Conservation (phyloP, 2,888 invertebrate genomes). For the Aporophyla nigra region DNA sequence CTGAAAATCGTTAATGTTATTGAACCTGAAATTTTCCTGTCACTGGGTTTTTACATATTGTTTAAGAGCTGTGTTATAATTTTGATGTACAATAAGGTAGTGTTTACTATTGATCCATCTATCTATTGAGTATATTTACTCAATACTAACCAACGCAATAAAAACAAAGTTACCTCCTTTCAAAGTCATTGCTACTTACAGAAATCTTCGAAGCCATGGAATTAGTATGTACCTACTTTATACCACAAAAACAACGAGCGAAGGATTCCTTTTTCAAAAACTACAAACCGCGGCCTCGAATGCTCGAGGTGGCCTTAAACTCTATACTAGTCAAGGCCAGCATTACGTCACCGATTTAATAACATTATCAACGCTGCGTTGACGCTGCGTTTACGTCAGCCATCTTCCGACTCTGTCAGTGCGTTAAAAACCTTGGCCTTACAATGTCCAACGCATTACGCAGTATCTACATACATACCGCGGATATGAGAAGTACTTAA, state of each 20-base stretch:
- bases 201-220: not conserved
- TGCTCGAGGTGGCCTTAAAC: constrained; percentile 53
- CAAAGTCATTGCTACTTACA: not conserved
- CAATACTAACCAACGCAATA: not conserved
- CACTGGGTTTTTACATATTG: not conserved
- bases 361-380: constrained; percentile 50
- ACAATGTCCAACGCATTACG: constrained; percentile 32
- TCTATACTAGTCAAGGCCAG: constrained; percentile 54
- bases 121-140: not conserved
- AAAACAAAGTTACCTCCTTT: not conserved
- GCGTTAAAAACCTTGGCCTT: constrained; percentile 56
- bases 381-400: constrained; percentile 43
- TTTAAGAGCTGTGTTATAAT: not conserved
- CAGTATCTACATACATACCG: constrained; percentile 31
- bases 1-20: constrained; percentile 22
- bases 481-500: constrained; percentile 54
- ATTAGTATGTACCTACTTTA: not conserved
- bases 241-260: not conserved
- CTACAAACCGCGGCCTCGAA: constrained; percentile 27
- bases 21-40: not conserved
- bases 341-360: constrained; percentile 49
- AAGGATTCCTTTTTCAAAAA: constrained; percentile 51
- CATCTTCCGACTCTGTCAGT: constrained; percentile 16
- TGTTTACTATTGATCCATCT: not conserved
- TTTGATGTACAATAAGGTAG: not conserved